Evolutionary conservation across 1,140 invertebrate genomes (phyloP).

Genomic region (Maconellicoccus hirsutus): DNA sequence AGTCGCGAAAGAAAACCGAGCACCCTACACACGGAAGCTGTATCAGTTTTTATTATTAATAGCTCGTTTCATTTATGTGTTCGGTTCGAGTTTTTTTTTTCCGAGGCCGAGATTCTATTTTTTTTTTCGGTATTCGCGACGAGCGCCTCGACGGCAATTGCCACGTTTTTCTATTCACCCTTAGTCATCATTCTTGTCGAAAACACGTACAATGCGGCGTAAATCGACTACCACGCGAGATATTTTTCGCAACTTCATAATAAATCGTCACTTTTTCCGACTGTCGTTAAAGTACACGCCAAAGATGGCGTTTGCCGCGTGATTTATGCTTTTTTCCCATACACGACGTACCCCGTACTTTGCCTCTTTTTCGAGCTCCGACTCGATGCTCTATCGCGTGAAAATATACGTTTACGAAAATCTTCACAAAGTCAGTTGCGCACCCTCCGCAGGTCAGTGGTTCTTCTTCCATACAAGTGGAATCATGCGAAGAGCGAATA

Average conservation of each 20-base stretch:
- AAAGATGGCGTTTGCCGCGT: not conserved
- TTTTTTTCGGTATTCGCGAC: too few species aligned
- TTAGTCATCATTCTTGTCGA: not conserved
- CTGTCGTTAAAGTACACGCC: not conserved
- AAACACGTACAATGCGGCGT: not conserved
- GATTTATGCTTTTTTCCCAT: not conserved
- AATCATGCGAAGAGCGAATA: not conserved
- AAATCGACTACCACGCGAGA: not conserved
- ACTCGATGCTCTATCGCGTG: too few species aligned
- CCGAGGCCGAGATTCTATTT: not conserved
- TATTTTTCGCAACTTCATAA: not conserved
- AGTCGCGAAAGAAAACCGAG: too few species aligned
- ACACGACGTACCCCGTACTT: too few species aligned
- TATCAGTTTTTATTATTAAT: constrained; percentile 10
- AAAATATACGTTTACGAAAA: too few species aligned
- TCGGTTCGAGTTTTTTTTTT: not conserved
- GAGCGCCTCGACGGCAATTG: not conserved
- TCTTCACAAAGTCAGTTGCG: too few species aligned
- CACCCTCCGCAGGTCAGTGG: not conserved
- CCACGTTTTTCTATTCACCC: not conserved
- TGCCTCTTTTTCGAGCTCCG: too few species aligned
- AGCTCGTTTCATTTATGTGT: not conserved
- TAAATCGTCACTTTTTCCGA: constrained; percentile 8
- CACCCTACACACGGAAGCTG: not conserved
- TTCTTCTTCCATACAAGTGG: not conserved